Conservation (phyloP, 2,888 invertebrate genomes). For the Xanthostigma xanthostigma region DNA sequence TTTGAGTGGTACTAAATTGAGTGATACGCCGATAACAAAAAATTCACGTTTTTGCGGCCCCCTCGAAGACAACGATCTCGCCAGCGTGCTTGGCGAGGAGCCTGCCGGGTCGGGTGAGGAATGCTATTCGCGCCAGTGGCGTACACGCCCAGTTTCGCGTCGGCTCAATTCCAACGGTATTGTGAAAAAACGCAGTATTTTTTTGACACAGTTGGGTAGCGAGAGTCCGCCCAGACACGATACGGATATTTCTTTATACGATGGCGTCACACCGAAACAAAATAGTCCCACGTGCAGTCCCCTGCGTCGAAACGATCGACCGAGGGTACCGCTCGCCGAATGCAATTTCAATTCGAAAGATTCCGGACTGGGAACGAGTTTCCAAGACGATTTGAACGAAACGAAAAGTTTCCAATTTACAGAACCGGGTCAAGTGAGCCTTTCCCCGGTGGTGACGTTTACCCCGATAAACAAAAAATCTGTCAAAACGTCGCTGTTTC, state of each 20-base stretch:
- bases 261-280: slow-evolving; percentile 5
- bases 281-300: slow-evolving; percentile 16
- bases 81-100: too few species aligned
- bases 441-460: slow-evolving; percentile 16
- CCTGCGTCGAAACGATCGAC: slow-evolving; percentile 3
- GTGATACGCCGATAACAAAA: neutral
- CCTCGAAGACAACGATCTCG: too few species aligned
- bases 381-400: slow-evolving; percentile 19
- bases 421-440: slow-evolving; percentile 8
- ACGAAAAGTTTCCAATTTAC: slow-evolving; percentile 18
- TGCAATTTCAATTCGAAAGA: slow-evolving; percentile 41
- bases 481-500: slow-evolving; percentile 23
- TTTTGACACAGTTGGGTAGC: too few species aligned
- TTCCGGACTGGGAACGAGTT: slow-evolving; percentile 36
- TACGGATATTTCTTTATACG: slow-evolving; percentile 25
- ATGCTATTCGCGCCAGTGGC: neutral
- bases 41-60: too few species aligned
- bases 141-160: neutral
- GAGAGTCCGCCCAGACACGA: slow-evolving; percentile 21
- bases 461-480: slow-evolving; percentile 8
- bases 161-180: too few species aligned
- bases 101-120: neutral
- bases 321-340: slow-evolving; percentile 32
- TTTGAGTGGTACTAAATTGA: slow-evolving; percentile 2
- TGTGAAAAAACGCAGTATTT: too few species aligned